Percentiles rank a stretch among this genome's conserved stretches.
Evolutionary conservation across 2,797 vertebrate species (phyloP).

Genomic region (Falco biarmicus): DNA sequence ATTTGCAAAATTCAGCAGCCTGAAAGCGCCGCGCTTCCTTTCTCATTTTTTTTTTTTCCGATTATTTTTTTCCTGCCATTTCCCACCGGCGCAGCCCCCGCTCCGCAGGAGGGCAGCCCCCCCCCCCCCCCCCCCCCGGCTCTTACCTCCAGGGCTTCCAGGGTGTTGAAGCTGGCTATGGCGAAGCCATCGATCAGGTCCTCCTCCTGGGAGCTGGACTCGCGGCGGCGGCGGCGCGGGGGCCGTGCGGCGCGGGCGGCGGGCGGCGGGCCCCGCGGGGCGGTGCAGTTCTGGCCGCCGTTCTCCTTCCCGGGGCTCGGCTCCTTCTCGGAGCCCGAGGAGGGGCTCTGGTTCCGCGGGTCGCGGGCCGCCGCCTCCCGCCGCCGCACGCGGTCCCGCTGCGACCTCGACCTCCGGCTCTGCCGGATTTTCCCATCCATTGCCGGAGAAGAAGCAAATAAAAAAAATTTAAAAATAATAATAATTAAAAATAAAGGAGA

Average conservation of each 20-base stretch:
- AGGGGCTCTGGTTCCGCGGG: conserved; percentile 86
- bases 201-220: conserved; percentile 96
- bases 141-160: conserved; percentile 93
- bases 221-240: conserved; percentile 89
- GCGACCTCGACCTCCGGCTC: conserved; percentile 90
- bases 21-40: neutral
- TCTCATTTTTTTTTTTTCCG: neutral
- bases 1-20: conserved; percentile 29
- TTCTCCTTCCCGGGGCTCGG: conserved; percentile 87
- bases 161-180: conserved; percentile 92
- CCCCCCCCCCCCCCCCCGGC: neutral
- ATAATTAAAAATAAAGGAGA: neutral
- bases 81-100: too few species aligned
- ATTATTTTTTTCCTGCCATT: too few species aligned
- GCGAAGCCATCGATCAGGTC: conserved; percentile 98
- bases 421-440: conserved; percentile 93
- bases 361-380: conserved; percentile 88
- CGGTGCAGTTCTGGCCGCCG: conserved; percentile 77
- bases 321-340: conserved; percentile 91
- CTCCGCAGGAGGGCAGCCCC: neutral
- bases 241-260: conserved; percentile 84
- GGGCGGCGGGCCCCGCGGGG: conserved; percentile 81
- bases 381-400: conserved; percentile 89
- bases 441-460: conserved; percentile 53
- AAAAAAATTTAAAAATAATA: conserved; percentile 59